Evolutionary conservation across 2,797 vertebrate species (phyloP).

Genomic region (Jordanella pulchra): DNA sequence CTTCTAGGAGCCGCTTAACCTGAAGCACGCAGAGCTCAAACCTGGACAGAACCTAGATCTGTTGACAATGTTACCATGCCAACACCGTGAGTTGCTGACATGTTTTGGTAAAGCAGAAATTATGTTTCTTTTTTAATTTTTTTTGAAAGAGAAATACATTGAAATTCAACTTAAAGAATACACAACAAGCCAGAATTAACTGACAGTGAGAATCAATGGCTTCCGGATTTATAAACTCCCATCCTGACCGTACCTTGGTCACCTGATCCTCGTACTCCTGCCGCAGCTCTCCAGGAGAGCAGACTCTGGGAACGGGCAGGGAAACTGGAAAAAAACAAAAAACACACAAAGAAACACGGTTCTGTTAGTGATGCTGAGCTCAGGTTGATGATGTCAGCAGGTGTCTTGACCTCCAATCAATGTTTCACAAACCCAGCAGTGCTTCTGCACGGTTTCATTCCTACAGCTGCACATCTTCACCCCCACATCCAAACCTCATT

Average conservation of each 20-base stretch:
- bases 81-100: neutral
- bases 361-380: neutral
- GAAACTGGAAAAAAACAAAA: conserved; percentile 25
- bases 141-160: neutral
- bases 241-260: conserved; percentile 66
- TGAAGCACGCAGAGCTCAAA: neutral
- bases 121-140: no score
- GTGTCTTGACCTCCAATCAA: neutral
- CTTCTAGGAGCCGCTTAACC: neutral
- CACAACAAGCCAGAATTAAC: neutral
- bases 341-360: neutral
- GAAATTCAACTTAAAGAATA: neutral
- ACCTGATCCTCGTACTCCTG: conserved; percentile 81
- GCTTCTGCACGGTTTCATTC: neutral
- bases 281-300: conserved; percentile 78
- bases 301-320: conserved; percentile 55
- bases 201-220: no score
- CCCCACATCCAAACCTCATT: no score
- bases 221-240: neutral
- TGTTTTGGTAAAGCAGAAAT: neutral
- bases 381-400: neutral
- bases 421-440: neutral
- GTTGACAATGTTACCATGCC: neutral
- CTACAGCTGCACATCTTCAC: no score
- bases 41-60: neutral